Percentiles rank a stretch among this genome's conserved stretches.
These are phyloP conservation scores for Melikaiella ostensackeni DNA, from an alignment of 2,888 invertebrate genomes.

Conservation along the genomic window DNA sequence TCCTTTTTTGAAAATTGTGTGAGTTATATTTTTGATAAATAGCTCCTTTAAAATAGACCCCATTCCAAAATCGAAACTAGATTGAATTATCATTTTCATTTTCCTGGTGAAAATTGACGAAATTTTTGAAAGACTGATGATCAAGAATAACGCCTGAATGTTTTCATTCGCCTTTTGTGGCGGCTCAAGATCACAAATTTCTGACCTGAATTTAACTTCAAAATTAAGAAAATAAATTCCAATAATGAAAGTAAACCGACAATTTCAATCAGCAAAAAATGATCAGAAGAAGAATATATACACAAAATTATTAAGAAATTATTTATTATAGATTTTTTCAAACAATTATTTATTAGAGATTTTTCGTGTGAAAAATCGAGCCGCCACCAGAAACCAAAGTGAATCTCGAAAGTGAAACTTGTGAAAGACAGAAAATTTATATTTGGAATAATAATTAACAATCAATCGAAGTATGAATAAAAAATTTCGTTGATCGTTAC, in stretches of 20 bases:
- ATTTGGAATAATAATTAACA: neutral
- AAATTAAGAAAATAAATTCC: neutral
- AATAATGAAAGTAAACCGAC: neutral
- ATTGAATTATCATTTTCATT: constrained; percentile 9
- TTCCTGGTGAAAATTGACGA: constrained; percentile 4
- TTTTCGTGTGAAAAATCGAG: neutral
- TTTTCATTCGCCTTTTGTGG: constrained; percentile 1
- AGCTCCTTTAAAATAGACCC: neutral
- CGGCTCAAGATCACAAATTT: neutral
- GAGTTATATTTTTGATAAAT: too few species aligned
- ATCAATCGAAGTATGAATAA: neutral
- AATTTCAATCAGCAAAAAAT: neutral
- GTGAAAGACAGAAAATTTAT: constrained; percentile 11
- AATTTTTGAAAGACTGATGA: constrained; percentile 27
- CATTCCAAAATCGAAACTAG: neutral
- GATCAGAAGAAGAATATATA: neutral
- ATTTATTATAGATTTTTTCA: constrained; percentile 1
- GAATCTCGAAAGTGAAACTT: constrained; percentile 12
- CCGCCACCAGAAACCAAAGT: constrained; percentile 18
- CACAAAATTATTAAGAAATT: neutral
- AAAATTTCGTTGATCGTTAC: neutral
- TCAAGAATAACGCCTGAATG: neutral
- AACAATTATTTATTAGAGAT: neutral
- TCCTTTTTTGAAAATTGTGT: too few species aligned
- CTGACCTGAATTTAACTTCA: neutral